Evolutionary conservation across 2,113 vertebrate genomes (phyloP).

Genomic region (Ancistrus triradiatus): DNA sequence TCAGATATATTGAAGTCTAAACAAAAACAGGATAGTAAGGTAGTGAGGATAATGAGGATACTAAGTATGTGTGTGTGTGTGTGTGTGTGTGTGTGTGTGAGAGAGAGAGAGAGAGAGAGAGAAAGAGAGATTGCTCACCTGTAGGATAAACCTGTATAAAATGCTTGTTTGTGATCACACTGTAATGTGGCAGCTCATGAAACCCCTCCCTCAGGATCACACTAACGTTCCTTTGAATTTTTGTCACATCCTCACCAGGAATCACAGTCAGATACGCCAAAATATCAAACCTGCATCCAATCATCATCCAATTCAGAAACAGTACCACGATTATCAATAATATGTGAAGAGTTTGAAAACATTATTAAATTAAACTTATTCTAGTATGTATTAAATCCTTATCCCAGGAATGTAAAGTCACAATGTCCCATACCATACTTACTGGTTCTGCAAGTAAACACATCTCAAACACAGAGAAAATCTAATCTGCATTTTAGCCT

Average conservation of each 20-base stretch:
- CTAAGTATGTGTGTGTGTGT: background rate
- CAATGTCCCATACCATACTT: no score
- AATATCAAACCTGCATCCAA: constrained; percentile 51
- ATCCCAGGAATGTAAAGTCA: no score
- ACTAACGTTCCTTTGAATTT: constrained; percentile 45
- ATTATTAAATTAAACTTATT: no score
- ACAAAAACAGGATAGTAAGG: background rate
- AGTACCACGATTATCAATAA: background rate
- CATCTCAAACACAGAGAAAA: no score
- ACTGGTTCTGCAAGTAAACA: no score
- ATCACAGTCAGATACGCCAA: constrained; percentile 52
- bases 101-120: constrained; percentile 1
- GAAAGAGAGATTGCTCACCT: constrained; percentile 47
- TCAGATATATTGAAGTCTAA: background rate
- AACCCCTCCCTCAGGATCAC: background rate
- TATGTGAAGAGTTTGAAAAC: no score
- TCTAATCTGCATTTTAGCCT: no score
- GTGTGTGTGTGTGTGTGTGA: no score
- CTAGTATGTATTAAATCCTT: no score
- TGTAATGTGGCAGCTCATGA: background rate
- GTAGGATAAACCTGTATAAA: constrained; percentile 53
- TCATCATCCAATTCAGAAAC: no score
- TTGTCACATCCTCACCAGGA: constrained; percentile 52
- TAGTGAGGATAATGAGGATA: background rate
- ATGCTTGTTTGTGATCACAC: constrained; percentile 1